Conservation (phyloP, 2,888 invertebrate species). For the Ceriagrion tenellum region DNA sequence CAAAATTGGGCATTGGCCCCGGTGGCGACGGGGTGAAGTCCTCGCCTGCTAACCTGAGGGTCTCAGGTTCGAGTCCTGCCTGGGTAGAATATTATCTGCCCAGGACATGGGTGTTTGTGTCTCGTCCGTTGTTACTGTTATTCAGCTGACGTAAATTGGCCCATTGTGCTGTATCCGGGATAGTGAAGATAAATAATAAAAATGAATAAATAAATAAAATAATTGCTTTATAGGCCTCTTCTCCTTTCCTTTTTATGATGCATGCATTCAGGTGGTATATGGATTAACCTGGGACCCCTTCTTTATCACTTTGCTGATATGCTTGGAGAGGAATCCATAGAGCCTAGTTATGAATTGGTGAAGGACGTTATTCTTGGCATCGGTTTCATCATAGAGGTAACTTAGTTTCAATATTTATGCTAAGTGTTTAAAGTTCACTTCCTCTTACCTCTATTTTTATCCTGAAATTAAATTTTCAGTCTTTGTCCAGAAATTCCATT, state of each 20-base stretch:
- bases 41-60: too few relatives aligned
- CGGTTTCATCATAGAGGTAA: slow-evolving; percentile 89
- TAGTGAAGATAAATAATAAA: too few relatives aligned
- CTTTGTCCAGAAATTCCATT: not conserved
- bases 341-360: slow-evolving; percentile 93
- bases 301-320: slow-evolving; percentile 93
- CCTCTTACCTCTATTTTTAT: too few relatives aligned
- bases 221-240: not conserved
- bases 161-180: too few relatives aligned
- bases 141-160: too few relatives aligned
- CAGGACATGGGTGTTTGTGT: too few relatives aligned
- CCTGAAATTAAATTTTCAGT: not conserved
- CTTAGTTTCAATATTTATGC: not conserved
- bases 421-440: not conserved
- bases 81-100: too few relatives aligned
- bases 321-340: slow-evolving; percentile 92
- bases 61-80: too few relatives aligned
- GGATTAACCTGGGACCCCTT: slow-evolving; percentile 95
- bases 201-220: too few relatives aligned
- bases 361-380: slow-evolving; percentile 88
- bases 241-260: not conserved
- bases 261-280: slow-evolving; percentile 83
- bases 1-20: too few relatives aligned
- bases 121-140: too few relatives aligned
- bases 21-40: too few relatives aligned